These are phyloP conservation scores for Platyscapa corneri DNA, from an alignment of 1,140 invertebrate species.

Conservation along the genomic window DNA sequence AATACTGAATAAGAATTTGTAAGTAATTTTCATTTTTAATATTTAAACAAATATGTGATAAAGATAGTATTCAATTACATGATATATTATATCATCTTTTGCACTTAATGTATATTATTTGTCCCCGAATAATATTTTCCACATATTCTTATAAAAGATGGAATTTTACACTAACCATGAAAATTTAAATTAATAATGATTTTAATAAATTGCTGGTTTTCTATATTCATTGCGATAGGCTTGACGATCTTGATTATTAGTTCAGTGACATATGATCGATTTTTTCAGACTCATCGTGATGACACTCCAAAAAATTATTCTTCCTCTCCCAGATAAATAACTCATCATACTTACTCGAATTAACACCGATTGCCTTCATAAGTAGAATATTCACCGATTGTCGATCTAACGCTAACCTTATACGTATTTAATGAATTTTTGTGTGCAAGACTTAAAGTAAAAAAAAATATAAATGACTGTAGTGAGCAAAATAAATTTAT, in stretches of 20 bases:
- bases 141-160: no score
- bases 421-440: not conserved
- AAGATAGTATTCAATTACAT: no score
- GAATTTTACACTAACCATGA: no score
- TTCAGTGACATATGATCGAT: not conserved
- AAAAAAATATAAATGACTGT: no score
- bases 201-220: constrained; percentile 10
- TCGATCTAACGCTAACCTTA: not conserved
- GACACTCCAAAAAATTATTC: not conserved
- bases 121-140: no score
- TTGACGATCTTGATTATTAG: not conserved
- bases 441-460: not conserved
- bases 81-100: no score
- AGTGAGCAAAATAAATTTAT: not conserved
- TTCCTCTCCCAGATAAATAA: not conserved
- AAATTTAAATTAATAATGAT: no score
- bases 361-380: not conserved
- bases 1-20: not conserved
- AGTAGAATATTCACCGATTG: not conserved
- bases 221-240: not conserved
- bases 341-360: constrained; percentile 2
- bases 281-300: not conserved
- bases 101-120: no score
- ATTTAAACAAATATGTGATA: no score
- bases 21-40: no score